A percentile compares a stretch with the other conserved stretches of the same genome.
Evolutionary conservation across 2,113 vertebrate genomes (phyloP).

Genomic region (Saguinus imperator): DNA sequence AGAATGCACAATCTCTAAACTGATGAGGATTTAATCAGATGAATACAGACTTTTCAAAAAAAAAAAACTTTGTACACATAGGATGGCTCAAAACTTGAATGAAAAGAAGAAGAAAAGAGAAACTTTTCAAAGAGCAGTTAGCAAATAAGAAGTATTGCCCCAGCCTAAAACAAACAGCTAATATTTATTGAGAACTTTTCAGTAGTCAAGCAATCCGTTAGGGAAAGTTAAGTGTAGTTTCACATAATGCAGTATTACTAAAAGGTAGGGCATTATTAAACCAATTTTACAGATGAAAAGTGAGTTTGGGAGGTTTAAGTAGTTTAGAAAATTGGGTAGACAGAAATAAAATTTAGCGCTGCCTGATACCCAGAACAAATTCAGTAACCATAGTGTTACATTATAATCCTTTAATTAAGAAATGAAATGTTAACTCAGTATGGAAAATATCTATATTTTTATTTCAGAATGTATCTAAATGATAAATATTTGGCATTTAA

Average conservation of each 20-base stretch:
- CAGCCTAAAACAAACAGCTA: background rate
- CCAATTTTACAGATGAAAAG: background rate
- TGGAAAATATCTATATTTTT: background rate
- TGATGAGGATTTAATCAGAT: background rate
- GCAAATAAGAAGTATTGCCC: background rate
- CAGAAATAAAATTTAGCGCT: background rate
- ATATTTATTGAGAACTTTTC: background rate
- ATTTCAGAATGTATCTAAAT: background rate
- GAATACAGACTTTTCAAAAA: background rate
- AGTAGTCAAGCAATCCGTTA: background rate
- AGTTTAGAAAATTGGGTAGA: background rate
- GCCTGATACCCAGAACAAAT: background rate
- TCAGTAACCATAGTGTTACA: background rate
- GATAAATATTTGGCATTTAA: background rate
- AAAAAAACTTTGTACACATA: background rate
- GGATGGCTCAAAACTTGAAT: background rate
- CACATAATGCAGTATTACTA: background rate
- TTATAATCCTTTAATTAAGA: background rate
- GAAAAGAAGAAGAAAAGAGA: background rate
- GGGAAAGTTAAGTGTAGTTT: background rate
- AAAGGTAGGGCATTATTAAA: background rate
- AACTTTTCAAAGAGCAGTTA: background rate
- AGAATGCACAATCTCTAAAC: background rate
- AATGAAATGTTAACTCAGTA: background rate
- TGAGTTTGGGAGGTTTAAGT: background rate